A percentile compares a stretch with the other conserved stretches of the same genome.
Conservation (phyloP, 2,797 vertebrate genomes). For the Lemur catta region DNA sequence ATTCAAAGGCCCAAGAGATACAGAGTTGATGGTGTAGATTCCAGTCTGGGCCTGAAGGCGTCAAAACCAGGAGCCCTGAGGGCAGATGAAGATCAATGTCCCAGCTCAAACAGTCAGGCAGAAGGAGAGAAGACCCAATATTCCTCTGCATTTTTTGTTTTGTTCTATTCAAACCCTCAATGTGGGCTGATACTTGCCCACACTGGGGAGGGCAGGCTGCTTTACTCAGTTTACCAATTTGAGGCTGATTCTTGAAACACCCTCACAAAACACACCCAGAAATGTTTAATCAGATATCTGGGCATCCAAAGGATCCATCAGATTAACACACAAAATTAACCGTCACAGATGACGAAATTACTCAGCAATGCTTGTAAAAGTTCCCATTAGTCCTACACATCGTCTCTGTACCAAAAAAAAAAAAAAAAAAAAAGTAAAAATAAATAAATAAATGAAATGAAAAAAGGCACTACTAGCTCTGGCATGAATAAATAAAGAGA, state of each 20-base stretch:
- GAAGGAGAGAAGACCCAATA: too few species aligned
- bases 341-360: not conserved
- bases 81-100: too few species aligned
- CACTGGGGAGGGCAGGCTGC: not conserved
- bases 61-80: not conserved
- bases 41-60: not conserved
- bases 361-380: not conserved
- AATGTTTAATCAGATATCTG: not conserved
- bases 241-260: not conserved
- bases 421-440: not conserved
- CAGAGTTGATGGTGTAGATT: not conserved
- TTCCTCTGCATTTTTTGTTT: not conserved
- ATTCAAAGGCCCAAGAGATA: not conserved
- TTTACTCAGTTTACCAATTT: not conserved
- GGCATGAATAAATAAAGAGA: not conserved
- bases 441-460: not conserved
- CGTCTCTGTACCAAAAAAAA: not conserved
- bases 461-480: not conserved
- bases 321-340: not conserved
- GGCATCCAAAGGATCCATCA: not conserved
- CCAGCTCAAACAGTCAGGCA: not conserved
- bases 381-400: not conserved
- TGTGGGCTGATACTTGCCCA: not conserved
- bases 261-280: not conserved
- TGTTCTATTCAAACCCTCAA: too few species aligned